Conservation (phyloP, 2,888 invertebrate genomes). For the Palloptera scutellata region DNA sequence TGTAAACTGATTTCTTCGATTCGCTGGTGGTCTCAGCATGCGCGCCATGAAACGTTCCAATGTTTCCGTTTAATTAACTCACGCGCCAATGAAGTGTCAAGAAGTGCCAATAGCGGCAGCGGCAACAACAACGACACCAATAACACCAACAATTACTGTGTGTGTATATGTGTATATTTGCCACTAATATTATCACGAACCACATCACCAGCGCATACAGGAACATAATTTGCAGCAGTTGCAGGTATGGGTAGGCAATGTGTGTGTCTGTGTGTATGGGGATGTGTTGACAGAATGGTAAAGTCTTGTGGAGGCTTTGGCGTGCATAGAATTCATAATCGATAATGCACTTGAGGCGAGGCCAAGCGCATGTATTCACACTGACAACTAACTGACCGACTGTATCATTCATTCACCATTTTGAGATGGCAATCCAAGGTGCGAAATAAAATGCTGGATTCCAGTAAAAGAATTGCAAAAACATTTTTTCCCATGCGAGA, state of each 20-base stretch:
- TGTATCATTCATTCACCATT: no score
- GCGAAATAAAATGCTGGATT: no score
- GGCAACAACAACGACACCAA: constrained; percentile 24
- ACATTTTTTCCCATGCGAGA: no score
- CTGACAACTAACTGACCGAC: no score
- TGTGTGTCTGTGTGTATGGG: no score
- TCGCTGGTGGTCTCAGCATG: constrained; percentile 27
- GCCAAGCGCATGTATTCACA: no score
- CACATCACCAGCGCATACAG: constrained; percentile 47
- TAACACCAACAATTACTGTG: constrained; percentile 20
- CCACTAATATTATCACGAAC: constrained; percentile 24
- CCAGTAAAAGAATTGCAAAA: no score
- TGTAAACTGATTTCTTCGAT: constrained; percentile 23
- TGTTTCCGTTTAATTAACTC: constrained; percentile 58
- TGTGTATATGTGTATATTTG: constrained; percentile 1
- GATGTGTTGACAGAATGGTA: constrained; percentile 11
- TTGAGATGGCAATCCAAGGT: no score
- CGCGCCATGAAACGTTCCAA: constrained; percentile 33
- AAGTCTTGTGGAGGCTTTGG: constrained; percentile 46
- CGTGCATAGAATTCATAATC: constrained; percentile 56
- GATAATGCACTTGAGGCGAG: constrained; percentile 26
- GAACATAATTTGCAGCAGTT: constrained; percentile 47
- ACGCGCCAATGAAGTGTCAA: constrained; percentile 62
- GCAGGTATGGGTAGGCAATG: background rate
- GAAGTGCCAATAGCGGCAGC: constrained; percentile 50